Evolutionary conservation across 1,140 invertebrate genomes (phyloP).

Genomic region (Camponotus pennsylvanicus): DNA sequence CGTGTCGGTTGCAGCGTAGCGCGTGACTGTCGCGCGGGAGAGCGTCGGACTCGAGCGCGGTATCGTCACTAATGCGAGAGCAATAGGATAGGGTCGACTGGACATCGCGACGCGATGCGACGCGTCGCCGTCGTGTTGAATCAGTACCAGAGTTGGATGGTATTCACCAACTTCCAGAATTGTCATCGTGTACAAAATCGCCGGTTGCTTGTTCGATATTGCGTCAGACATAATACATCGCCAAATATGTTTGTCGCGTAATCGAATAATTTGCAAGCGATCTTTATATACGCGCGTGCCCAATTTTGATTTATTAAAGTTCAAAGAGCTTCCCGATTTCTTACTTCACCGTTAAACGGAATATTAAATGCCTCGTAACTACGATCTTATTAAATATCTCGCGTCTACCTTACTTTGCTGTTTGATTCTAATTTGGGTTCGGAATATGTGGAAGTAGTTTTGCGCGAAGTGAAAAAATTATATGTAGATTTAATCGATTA

Average conservation of each 20-base stretch:
- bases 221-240: background rate
- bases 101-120: background rate
- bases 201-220: background rate
- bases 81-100: conserved; percentile 45
- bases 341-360: background rate
- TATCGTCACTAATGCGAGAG: conserved; percentile 69
- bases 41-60: conserved; percentile 65
- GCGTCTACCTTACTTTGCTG: background rate
- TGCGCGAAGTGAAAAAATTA: background rate
- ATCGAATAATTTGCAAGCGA: conserved; percentile 19
- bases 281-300: background rate
- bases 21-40: conserved; percentile 64
- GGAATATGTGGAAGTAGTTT: background rate
- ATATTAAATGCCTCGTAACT: background rate
- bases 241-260: background rate
- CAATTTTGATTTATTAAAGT: background rate
- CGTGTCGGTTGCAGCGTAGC: conserved; percentile 71
- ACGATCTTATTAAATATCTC: background rate
- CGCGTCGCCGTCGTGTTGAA: no score
- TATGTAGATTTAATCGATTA: background rate
- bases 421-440: background rate
- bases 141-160: conserved; percentile 36
- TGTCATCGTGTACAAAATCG: conserved; percentile 14
- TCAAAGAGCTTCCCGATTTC: background rate
- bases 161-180: conserved; percentile 53